Evolutionary conservation across 2,888 invertebrate genomes (phyloP), one percentile per base, ranked within the genome.

Genomic region (Zygothrica quintamaculata): DNA sequence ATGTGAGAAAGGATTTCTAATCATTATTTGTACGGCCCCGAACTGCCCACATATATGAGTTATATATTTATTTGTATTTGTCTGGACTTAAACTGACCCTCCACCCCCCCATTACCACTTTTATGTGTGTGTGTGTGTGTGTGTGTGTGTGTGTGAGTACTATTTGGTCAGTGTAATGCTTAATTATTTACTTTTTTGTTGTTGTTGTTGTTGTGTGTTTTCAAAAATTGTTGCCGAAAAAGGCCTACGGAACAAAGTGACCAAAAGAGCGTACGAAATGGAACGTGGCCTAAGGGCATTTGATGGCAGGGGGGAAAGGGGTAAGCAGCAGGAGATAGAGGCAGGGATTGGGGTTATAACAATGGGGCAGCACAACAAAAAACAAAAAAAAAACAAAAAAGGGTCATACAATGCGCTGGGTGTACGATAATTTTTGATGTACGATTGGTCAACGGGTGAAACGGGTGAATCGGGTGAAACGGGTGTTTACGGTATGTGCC

Each of bases 391-490:
- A n/a, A 18, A 25, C 31, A 52, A 71, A 84, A 86, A 88, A 88
- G 87, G 88, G 70, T 81, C 77, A 77, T 75, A 72, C 59, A 84
- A n/a, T 61, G 43, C 29, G 37, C 55, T 57, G 66, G 65, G 71
- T 67, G 55, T 69, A 69, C 75, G 84, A 87, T 87, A 89, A 88
- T 88, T 89, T 89, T 88, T 89, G 88, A 88, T 88, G 78, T 81
- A 88, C 88, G 73, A 77, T 82, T 84, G 69, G 74, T 71, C 76
- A 70, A 60, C 33, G 18, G 26, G 47, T 40, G 31, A 48, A 12
- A 36, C 12, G 22, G 55, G 22, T n/a, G 40, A 26, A 16, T 11
- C n/a, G 12, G 16, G 7, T 18, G 11, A 13, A 1, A 26, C 13
- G 44, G 29, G 26, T 3, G n/a, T 5, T 22, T n/a, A n/a, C n/a